These are phyloP conservation scores for Frankliniella intonsa DNA, from an alignment of 2,888 invertebrate genomes.

Conservation along the genomic window DNA sequence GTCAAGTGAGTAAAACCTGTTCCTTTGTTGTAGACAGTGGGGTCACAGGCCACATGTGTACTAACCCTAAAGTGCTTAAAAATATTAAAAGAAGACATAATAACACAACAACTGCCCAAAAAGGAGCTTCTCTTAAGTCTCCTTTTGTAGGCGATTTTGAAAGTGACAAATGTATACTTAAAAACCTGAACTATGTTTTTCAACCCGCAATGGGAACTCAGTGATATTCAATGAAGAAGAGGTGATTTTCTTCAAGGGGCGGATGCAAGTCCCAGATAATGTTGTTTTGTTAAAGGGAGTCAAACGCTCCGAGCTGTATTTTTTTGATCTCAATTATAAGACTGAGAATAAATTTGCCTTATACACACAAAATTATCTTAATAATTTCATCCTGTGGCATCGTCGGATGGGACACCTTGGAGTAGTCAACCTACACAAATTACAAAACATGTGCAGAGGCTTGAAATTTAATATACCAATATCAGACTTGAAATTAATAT, in stretches of 20 bases:
- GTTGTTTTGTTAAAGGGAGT: neutral
- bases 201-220: conserved; percentile 27
- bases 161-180: conserved; percentile 8
- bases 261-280: neutral
- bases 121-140: too few relatives aligned
- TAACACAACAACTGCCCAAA: too few relatives aligned
- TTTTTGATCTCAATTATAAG: conserved; percentile 31
- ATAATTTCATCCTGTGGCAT: conserved; percentile 20
- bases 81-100: too few relatives aligned
- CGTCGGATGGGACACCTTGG: conserved; percentile 26
- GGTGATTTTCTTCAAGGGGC: neutral
- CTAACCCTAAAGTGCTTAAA: too few relatives aligned
- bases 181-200: conserved; percentile 7
- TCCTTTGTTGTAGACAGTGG: too few relatives aligned
- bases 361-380: neutral
- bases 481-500: conserved; percentile 38
- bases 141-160: neutral
- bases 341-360: neutral
- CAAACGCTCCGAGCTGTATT: conserved; percentile 28
- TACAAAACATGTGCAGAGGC: neutral
- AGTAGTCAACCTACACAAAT: neutral
- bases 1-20: too few relatives aligned
- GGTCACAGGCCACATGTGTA: too few relatives aligned
- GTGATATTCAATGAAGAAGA: conserved; percentile 30
- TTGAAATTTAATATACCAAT: neutral